Base-by-base conservation (phyloP, 2,888 invertebrate species). In the Rhorus exstirpatorius region DNA sequence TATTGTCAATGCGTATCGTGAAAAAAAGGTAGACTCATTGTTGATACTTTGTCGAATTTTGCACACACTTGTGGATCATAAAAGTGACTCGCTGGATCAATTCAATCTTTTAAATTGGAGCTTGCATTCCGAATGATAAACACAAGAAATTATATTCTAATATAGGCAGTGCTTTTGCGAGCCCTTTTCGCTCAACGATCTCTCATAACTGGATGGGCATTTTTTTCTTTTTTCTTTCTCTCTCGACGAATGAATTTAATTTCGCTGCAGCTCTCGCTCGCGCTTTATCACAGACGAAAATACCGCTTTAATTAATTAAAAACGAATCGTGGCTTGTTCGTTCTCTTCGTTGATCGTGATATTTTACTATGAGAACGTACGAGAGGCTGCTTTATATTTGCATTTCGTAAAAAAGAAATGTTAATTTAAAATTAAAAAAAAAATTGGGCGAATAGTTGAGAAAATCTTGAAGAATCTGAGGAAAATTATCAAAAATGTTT, bases 231-330 rank as follows among this genome's bases (percentile, higher is more conserved):
- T 38, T 65, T 4, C 31, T 58, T 17, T 10, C 8, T 19, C 6
- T 38, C 35, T 12, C 41, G 26, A 19, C 19, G 44, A 63, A 41
- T 61, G 14, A 61, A 53, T 70, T 70, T 41, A 61, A 61, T 68
- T 19, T 19, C 31, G 31, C n/a, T 19, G 14, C 19, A 31, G 49
- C 65, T 65, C 41, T 49, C 6, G 41, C 17, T 14, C 38, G 38
- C 21, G 14, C 51, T 14, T n/a, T 35, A n/a, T 31, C 26, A 12
- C 6, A n/a, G 38, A 46, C 41, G 26, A 53, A 55, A 53, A 53
- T 44, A 19, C 44, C 8, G 61, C 71, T 71, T 17, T 21, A 35
- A 71, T 31, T 71, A 63, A 71, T 71, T 61, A 71, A 17, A 55
- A 78, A 10, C 41, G 61, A 41, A 31, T 19, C 46, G 21, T 44